Conservation (phyloP, 2,113 vertebrate species). For the Syngnathus floridae region DNA sequence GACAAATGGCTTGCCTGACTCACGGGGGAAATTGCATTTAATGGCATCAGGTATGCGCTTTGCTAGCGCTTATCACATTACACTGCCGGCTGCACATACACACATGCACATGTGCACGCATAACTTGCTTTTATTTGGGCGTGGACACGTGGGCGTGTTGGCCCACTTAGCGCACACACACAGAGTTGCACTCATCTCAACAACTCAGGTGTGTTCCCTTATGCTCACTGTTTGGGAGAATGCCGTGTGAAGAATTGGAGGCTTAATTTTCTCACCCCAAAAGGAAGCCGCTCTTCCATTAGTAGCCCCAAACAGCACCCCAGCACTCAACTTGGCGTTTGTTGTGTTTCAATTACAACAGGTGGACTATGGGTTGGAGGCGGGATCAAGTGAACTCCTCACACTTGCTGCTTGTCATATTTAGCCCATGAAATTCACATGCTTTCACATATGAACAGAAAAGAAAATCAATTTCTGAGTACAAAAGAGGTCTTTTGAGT, state of each 20-base stretch:
- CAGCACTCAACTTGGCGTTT: too few relatives aligned
- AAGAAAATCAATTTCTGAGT: too few relatives aligned
- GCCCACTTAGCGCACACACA: constrained; percentile 34
- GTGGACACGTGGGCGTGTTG: constrained; percentile 15
- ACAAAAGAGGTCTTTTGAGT: too few relatives aligned
- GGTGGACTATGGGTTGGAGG: too few relatives aligned
- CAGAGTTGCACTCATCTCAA: constrained; percentile 59
- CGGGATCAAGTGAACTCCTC: too few relatives aligned
- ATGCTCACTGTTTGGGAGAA: constrained; percentile 46
- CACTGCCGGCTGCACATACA: constrained; percentile 56
- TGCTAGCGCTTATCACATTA: constrained; percentile 69
- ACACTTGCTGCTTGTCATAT: too few relatives aligned
- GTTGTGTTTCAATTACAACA: too few relatives aligned
- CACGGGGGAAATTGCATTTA: constrained; percentile 73
- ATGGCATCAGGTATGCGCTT: constrained; percentile 76
- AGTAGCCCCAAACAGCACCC: too few relatives aligned
- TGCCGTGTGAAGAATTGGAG: constrained; percentile 7
- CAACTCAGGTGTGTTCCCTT: constrained; percentile 61
- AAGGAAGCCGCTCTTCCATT: too few relatives aligned
- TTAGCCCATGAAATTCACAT: too few relatives aligned
- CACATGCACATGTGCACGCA: constrained; percentile 14
- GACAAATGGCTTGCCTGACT: constrained; percentile 71
- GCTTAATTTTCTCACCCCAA: not conserved
- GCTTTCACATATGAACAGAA: too few relatives aligned
- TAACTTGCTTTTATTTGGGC: constrained; percentile 22